These are phyloP conservation scores for Eupithecia insigniata DNA, from an alignment of 2,888 invertebrate species.

Conservation along the genomic window DNA sequence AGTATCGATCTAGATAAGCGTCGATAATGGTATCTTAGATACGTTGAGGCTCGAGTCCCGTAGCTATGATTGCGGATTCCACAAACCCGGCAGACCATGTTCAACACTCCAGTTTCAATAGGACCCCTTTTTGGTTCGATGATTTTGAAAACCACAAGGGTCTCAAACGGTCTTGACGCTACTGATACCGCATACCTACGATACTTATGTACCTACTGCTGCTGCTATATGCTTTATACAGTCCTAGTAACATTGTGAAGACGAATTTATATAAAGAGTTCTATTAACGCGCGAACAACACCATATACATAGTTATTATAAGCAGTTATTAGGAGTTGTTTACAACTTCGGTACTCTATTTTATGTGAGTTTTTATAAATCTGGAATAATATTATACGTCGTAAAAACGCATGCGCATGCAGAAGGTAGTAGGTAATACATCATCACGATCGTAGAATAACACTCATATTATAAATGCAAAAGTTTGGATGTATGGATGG, in stretches of 20 bases:
- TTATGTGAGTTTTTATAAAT: too few species aligned
- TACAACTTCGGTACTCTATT: too few species aligned
- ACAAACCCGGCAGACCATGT: background rate
- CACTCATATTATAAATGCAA: too few species aligned
- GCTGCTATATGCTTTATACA: background rate
- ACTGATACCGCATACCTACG: background rate
- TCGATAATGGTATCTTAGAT: slow-evolving; percentile 66
- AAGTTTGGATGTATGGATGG: too few species aligned
- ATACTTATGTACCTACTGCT: background rate
- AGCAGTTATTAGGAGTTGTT: too few species aligned
- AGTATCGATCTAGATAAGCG: slow-evolving; percentile 67
- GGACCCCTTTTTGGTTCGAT: slow-evolving; percentile 9
- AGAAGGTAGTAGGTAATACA: too few species aligned
- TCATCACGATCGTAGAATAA: too few species aligned
- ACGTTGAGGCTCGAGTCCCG: slow-evolving; percentile 51
- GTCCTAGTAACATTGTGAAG: background rate
- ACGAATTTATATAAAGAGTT: background rate
- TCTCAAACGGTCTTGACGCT: background rate
- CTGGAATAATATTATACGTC: too few species aligned
- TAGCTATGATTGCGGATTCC: slow-evolving; percentile 52
- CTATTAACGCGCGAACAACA: too few species aligned
- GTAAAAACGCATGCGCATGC: too few species aligned
- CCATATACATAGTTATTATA: too few species aligned
- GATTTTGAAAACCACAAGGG: slow-evolving; percentile 6
- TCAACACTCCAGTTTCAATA: background rate